Conservation (phyloP, 2,888 invertebrate species). For the Chydorus sphaericus region DNA sequence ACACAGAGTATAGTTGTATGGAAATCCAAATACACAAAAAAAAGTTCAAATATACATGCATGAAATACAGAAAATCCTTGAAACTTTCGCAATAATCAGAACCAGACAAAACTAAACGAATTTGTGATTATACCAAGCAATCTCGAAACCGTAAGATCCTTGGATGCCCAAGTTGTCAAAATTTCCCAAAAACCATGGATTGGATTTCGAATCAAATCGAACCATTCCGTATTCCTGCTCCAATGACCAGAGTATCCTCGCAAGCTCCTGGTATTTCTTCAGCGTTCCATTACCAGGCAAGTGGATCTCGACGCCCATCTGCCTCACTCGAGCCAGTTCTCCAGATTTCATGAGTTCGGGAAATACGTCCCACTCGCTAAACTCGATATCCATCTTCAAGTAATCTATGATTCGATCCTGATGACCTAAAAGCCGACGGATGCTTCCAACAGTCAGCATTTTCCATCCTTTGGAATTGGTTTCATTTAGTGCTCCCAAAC, state of each 20-base stretch:
- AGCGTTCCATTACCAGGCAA: not conserved
- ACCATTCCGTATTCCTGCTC: conserved; percentile 8
- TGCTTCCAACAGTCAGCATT: not conserved
- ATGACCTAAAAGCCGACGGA: conserved; percentile 1
- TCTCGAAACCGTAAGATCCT: not conserved
- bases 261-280: not conserved
- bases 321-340: not conserved
- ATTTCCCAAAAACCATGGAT: not conserved
- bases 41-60: too few species aligned
- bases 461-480: not conserved
- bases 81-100: too few species aligned
- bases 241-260: not conserved
- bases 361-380: not conserved
- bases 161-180: not conserved
- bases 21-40: too few species aligned
- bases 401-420: not conserved
- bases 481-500: not conserved
- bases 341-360: not conserved
- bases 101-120: too few species aligned
- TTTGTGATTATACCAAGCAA: conserved; percentile 6
- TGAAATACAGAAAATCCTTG: too few species aligned
- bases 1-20: too few species aligned
- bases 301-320: not conserved
- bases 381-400: conserved; percentile 6
- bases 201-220: conserved; percentile 7